A percentile compares a stretch with the other conserved stretches of the same genome.
phyloP scores from a whole-genome alignment of 2,113 vertebrate genomes.

The Paralichthys olivaceus region DNA sequence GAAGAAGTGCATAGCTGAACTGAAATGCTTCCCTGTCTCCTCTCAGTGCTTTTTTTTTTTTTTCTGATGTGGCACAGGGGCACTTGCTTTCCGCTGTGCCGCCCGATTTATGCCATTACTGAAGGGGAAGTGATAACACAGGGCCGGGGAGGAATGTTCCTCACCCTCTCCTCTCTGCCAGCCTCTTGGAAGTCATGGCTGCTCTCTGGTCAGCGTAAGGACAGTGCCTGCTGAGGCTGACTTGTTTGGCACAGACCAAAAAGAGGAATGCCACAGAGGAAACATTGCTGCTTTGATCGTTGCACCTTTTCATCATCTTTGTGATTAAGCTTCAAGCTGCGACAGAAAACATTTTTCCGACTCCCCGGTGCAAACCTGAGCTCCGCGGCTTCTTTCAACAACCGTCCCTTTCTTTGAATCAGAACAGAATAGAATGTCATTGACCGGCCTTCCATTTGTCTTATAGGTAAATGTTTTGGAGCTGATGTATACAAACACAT shows the following conservation, averaged over 20 bases:
- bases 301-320: slow-evolving; percentile 38
- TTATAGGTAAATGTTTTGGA: no score
- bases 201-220: slow-evolving; percentile 52
- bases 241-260: slow-evolving; percentile 45
- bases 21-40: slow-evolving; percentile 55
- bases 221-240: slow-evolving; percentile 41
- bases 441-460: no score
- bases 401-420: neutral
- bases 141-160: slow-evolving; percentile 65
- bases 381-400: neutral
- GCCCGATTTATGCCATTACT: slow-evolving; percentile 66
- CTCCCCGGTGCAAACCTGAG: slow-evolving; percentile 3
- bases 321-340: slow-evolving; percentile 48
- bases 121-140: slow-evolving; percentile 66
- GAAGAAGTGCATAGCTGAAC: slow-evolving; percentile 28
- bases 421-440: no score
- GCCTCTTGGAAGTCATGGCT: slow-evolving; percentile 17
- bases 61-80: slow-evolving; percentile 55
- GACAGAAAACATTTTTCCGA: slow-evolving; percentile 37
- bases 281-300: slow-evolving; percentile 63
- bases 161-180: slow-evolving; percentile 59
- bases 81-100: slow-evolving; percentile 50
- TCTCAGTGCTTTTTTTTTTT: slow-evolving; percentile 39
- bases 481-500: neutral
- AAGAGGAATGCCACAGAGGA: slow-evolving; percentile 46